phyloP scores from a whole-genome alignment of 37 sponge, comb jelly and placozoan species.

The Petrosia ficiformis region DNA sequence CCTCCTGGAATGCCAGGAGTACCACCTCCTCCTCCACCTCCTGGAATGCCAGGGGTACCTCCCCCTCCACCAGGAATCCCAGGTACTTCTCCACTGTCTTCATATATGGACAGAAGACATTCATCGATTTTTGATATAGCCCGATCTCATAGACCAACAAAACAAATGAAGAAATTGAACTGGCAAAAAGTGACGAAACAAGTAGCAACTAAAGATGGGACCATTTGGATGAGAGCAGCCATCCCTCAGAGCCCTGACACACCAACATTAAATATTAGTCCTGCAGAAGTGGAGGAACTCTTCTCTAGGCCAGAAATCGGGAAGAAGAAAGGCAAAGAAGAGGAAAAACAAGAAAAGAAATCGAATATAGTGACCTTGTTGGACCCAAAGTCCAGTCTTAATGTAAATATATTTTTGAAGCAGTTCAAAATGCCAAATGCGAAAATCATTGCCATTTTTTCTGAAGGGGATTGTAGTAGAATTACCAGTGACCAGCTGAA shows the following conservation, averaged over 20 bases:
- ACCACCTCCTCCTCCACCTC: constrained; percentile 32
- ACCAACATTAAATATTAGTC: constrained; percentile 27
- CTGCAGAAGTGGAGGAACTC: constrained; percentile 41
- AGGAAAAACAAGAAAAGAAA: background rate
- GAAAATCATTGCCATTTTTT: constrained; percentile 35
- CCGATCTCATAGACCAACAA: constrained; percentile 48
- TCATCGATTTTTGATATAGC: constrained; percentile 34
- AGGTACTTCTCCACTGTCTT: constrained; percentile 42
- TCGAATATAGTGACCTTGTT: constrained; percentile 29
- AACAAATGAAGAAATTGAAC: constrained; percentile 84
- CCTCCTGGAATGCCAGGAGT: constrained; percentile 41
- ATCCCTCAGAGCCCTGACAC: background rate
- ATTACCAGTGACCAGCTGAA: constrained; percentile 70
- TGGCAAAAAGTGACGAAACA: constrained; percentile 74
- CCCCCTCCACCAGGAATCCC: constrained; percentile 8
- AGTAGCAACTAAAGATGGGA: constrained; percentile 17
- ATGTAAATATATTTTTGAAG: constrained; percentile 92
- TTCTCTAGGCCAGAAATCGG: constrained; percentile 48
- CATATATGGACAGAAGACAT: constrained; percentile 9
- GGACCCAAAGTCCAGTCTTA: constrained; percentile 79
- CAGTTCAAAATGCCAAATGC: constrained; percentile 80
- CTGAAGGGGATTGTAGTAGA: constrained; percentile 42
- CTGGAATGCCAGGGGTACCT: constrained; percentile 31
- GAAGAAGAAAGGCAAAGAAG: constrained; percentile 19
- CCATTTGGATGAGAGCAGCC: constrained; percentile 57